Evolutionary conservation across 2,113 vertebrate genomes (phyloP), one percentile per base, ranked within the genome.

Genomic region (Saccopteryx bilineata): DNA sequence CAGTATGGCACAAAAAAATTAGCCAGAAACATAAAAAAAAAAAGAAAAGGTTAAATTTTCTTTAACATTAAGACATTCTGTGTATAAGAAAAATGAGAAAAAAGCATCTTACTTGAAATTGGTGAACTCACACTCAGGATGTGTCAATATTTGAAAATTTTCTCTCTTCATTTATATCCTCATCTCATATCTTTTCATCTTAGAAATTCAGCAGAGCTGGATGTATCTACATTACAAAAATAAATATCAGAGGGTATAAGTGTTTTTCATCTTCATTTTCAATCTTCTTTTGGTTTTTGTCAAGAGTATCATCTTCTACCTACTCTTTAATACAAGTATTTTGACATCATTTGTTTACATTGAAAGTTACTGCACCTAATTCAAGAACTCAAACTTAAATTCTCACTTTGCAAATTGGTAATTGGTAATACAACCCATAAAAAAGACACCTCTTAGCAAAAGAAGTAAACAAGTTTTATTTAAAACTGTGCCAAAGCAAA

Each of bases 1-100:
- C 60, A 86, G 39, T 83, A 68, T 48, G 61, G 4, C 65, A 60
- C 68, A 17, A 63, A 97, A 92, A 95, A 85, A 83, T 89, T 81
- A 95, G 28, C 31, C 76, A 60, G 31, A 7, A 92, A 50, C 68
- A 82, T 90, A 33, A 90, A 94, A 96, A 90, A 94, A 96, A 91
- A 86, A 96, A 3, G 39, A 39, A 91, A 86, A 81, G 60, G 28
- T 69, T 95, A 94, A 90, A 90, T 97, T 88, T 24, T 54, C 28
- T 74, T 90, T 93, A 92, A 74, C 17, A 15, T 92, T 89, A 81
- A 83, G 48, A 86, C 12, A 46, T 76, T 71, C 33, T 72, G 9
- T 78, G 13, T 80, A 6, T 71, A 61, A 95, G 9, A 58, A 96
- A 84, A 33, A 28, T 39, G 1, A 7, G 46, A 81, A 56, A 60